A percentile compares a stretch with the other conserved stretches of the same genome.
Evolutionary conservation across 1,140 invertebrate genomes (phyloP).

Genomic region (Argopecten irradians): DNA sequence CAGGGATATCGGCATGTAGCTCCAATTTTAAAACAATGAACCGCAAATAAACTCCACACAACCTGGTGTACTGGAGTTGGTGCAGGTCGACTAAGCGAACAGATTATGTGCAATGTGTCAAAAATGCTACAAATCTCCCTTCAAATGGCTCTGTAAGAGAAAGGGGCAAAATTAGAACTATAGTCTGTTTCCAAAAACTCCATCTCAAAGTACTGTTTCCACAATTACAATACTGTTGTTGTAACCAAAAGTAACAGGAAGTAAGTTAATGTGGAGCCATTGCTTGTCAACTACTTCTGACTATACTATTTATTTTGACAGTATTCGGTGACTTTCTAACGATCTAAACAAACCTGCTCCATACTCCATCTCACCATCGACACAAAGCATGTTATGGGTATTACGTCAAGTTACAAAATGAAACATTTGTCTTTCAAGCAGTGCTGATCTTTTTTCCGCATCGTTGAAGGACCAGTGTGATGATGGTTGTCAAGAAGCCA

Average conservation of each 20-base stretch:
- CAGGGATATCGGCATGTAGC: background rate
- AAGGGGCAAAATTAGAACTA: background rate
- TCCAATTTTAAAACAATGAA: constrained; percentile 36
- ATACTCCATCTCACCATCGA: background rate
- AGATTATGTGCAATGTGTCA: constrained; percentile 30
- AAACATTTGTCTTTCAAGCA: constrained; percentile 22
- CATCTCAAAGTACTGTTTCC: background rate
- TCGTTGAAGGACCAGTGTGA: background rate
- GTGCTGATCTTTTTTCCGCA: background rate
- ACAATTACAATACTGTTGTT: background rate
- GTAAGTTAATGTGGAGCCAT: background rate
- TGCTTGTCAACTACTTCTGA: background rate
- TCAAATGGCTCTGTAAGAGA: background rate
- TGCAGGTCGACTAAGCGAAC: constrained; percentile 23
- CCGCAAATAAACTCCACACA: constrained; percentile 15
- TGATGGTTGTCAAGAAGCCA: background rate
- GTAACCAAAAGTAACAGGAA: background rate
- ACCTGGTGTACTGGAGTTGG: background rate
- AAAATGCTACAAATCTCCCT: constrained; percentile 18
- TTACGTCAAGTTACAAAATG: background rate
- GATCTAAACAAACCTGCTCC: background rate
- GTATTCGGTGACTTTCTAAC: background rate
- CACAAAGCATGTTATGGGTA: background rate
- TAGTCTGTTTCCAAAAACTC: background rate
- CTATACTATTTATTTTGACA: background rate